Percentiles rank a stretch among this genome's conserved stretches.
phyloP scores from a whole-genome alignment of 2,113 vertebrate species.

The Esox niger region DNA sequence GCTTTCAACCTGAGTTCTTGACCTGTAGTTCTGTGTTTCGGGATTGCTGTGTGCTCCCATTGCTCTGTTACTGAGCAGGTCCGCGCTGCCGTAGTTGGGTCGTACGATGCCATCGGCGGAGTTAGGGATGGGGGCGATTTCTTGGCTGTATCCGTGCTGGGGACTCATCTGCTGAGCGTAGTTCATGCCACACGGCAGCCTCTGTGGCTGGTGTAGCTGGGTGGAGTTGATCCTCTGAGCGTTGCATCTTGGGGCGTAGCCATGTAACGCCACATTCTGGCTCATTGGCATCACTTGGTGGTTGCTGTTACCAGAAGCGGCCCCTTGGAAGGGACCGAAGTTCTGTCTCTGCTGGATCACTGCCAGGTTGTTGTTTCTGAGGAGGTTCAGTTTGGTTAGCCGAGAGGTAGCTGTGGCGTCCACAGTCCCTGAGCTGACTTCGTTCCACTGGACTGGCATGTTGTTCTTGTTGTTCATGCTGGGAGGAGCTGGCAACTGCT shows the following conservation, averaged over 20 bases:
- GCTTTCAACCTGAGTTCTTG: conserved; percentile 66
- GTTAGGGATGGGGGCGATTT: conserved; percentile 66
- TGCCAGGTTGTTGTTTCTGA: conserved; percentile 75
- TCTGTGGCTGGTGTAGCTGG: conserved; percentile 68
- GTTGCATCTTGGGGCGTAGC: conserved; percentile 52
- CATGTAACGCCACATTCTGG: conserved; percentile 75
- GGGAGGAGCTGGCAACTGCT: conserved; percentile 58
- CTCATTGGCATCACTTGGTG: conserved; percentile 77
- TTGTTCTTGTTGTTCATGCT: conserved; percentile 81
- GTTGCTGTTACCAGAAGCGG: conserved; percentile 71
- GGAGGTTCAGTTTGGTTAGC: conserved; percentile 75
- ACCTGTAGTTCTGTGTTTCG: conserved; percentile 74
- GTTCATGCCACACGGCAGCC: conserved; percentile 64
- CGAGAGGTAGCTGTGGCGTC: conserved; percentile 69
- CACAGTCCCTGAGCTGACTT: conserved; percentile 94
- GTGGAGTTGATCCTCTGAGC: conserved; percentile 74
- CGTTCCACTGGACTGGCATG: conserved; percentile 98
- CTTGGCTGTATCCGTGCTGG: conserved; percentile 74
- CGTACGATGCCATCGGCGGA: conserved; percentile 66
- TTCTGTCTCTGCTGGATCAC: conserved; percentile 85
- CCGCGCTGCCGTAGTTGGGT: conserved; percentile 65
- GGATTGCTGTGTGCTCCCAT: conserved; percentile 60
- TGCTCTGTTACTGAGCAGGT: conserved; percentile 50
- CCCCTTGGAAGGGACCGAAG: conserved; percentile 76
- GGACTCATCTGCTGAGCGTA: conserved; percentile 67